These are phyloP conservation scores for Cotesia congregata DNA, from an alignment of 2,888 invertebrate genomes.

Conservation along the genomic window DNA sequence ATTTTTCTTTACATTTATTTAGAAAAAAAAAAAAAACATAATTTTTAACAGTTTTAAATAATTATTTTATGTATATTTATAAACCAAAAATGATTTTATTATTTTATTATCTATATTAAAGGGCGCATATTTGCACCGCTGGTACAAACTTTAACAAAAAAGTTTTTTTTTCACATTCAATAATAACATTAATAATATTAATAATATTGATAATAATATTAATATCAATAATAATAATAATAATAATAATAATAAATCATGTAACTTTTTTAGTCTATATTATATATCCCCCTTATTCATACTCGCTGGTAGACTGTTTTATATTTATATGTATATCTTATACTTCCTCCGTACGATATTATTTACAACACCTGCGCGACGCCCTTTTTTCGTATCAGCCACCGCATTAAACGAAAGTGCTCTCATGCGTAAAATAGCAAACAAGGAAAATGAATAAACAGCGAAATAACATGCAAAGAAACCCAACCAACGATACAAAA, in stretches of 20 bases:
- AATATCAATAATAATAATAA: conserved; percentile 28
- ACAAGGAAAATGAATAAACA: conserved; percentile 15
- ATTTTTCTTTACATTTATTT: neutral
- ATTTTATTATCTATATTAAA: conserved; percentile 22
- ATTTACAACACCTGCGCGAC: conserved; percentile 4
- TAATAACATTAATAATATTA: conserved; percentile 35
- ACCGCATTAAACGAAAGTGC: conserved; percentile 18
- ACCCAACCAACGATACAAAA: conserved; percentile 23
- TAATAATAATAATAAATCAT: conserved; percentile 21
- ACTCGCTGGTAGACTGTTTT: neutral
- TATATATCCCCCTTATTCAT: neutral
- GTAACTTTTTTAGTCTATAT: neutral
- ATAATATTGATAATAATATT: neutral
- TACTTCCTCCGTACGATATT: conserved; percentile 8
- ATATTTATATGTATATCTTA: conserved; percentile 1
- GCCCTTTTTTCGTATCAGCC: neutral
- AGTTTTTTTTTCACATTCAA: conserved; percentile 32
- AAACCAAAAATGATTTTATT: conserved; percentile 7
- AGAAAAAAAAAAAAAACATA: neutral
- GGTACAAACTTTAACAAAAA: conserved; percentile 46
- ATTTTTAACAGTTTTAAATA: neutral
- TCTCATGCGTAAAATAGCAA: conserved; percentile 22
- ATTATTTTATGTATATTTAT: conserved; percentile 7
- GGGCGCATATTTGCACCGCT: conserved; percentile 48
- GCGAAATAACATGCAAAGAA: neutral